Base-by-base conservation (phyloP, 2,113 vertebrate genomes). In the Heptranchias perlo region DNA sequence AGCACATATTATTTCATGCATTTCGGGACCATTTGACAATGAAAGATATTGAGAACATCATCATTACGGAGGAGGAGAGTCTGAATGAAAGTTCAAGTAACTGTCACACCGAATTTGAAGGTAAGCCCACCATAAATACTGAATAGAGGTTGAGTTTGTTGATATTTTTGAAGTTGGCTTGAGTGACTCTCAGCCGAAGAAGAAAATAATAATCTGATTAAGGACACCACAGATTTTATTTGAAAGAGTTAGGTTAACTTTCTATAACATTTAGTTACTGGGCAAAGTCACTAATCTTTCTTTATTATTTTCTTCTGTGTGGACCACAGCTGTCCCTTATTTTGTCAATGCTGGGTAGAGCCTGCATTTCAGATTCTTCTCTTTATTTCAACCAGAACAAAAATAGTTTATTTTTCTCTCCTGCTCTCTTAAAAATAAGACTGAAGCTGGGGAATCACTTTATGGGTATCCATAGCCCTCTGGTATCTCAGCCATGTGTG, bases 41-140 rank as follows among this genome's bases (percentile, higher is more conserved):
- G 99, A 99, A 99, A 97, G 99, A 99, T 98, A 99, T 99, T 0
- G 99, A 99, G 97, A 99, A 99, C 98, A 99, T 99, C 97, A 99
- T 99, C 97, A 99, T 99, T 98, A 99, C 98, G 0, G 99, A 99
- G 97, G 99, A 99, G 96, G 99, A 99, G 97, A 99, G 99, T 96
- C 97, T 99, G 96, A 99, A 99, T 1, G 99, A 99, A 96, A 99
- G 99, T 97, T 98, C 99, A 18, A 99, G 98, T 96, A 99, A 99
- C 98, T 99, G 98, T 97, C 99, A 99, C 96, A 98, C 98, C 0
- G 99, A 99, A 97, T 99, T 99, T 96, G 99, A 99, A 97, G 99
- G 99, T 95, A 69, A 95, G 94, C 64, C 31, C 25, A 18, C 18
- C 21, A 44, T 6, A 35, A 13, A 6, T 5, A 16, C 14, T 28